Conservation (phyloP, 2,113 vertebrate species). For the Xyrauchen texanus region DNA sequence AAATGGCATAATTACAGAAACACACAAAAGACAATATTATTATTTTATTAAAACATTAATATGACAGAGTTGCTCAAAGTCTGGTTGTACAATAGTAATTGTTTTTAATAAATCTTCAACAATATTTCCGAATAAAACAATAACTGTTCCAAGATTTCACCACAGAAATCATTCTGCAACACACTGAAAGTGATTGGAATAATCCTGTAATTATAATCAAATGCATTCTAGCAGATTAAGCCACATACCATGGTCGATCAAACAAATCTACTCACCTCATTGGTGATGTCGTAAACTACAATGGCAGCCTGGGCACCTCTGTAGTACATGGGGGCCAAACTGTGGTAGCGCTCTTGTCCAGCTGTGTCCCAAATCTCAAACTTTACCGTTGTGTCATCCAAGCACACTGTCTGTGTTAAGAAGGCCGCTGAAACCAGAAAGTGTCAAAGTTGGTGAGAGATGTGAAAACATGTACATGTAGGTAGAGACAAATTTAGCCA, state of each 20-base stretch:
- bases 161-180: no score
- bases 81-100: no score
- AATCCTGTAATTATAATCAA: no score
- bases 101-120: no score
- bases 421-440: conserved; percentile 84
- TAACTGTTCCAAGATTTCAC: no score
- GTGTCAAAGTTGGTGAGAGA: conserved; percentile 32
- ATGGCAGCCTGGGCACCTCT: conserved; percentile 98
- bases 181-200: no score
- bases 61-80: no score
- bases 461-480: not conserved
- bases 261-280: conserved; percentile 78
- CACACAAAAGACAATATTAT: no score
- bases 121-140: no score
- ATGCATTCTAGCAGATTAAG: not conserved
- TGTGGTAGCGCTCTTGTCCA: conserved; percentile 97
- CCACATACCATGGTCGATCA: no score
- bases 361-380: conserved; percentile 99
- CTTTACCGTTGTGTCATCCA: conserved; percentile 98
- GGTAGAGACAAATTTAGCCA: not conserved
- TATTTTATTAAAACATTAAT: no score
- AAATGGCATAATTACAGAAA: not conserved
- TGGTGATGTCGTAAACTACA: conserved; percentile 98
- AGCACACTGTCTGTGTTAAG: conserved; percentile 96
- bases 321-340: conserved; percentile 98